Percentiles rank a stretch among this genome's conserved stretches.
These are phyloP conservation scores for Drosophila asahinai DNA, from an alignment of 1,140 invertebrate genomes.

Conservation along the genomic window DNA sequence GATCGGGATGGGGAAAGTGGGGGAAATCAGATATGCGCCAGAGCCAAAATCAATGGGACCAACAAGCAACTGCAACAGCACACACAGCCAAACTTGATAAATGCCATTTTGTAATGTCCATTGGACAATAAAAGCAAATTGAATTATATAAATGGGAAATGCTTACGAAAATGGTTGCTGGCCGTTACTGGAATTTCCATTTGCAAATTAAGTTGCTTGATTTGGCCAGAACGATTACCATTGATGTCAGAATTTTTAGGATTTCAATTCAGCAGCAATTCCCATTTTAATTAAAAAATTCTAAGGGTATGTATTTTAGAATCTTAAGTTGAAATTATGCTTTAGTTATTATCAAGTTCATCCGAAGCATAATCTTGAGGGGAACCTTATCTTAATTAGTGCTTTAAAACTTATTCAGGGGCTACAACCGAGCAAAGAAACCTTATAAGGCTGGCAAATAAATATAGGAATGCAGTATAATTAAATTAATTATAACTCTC, in stretches of 20 bases:
- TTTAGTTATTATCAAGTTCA: not conserved
- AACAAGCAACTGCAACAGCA: constrained; percentile 5
- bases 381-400: too few relatives aligned
- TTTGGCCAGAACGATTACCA: constrained; percentile 3
- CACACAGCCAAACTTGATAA: constrained; percentile 57
- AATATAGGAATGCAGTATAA: not conserved
- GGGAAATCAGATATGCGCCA: constrained; percentile 59
- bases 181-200: constrained; percentile 23
- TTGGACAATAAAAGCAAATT: constrained; percentile 71
- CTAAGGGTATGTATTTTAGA: not conserved
- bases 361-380: too few relatives aligned
- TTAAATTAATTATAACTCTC: not conserved
- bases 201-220: constrained; percentile 23
- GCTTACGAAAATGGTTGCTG: constrained; percentile 28
- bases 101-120: constrained; percentile 69
- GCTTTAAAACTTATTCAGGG: too few relatives aligned
- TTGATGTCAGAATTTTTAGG: not conserved
- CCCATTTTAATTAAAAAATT: not conserved
- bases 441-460: too few relatives aligned
- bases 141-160: constrained; percentile 61
- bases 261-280: not conserved
- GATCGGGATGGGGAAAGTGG: constrained; percentile 10
- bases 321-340: too few relatives aligned
- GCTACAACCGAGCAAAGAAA: too few relatives aligned
- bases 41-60: constrained; percentile 64